Base-by-base conservation (phyloP, 2,113 vertebrate genomes). In the Corythaeola cristata region DNA sequence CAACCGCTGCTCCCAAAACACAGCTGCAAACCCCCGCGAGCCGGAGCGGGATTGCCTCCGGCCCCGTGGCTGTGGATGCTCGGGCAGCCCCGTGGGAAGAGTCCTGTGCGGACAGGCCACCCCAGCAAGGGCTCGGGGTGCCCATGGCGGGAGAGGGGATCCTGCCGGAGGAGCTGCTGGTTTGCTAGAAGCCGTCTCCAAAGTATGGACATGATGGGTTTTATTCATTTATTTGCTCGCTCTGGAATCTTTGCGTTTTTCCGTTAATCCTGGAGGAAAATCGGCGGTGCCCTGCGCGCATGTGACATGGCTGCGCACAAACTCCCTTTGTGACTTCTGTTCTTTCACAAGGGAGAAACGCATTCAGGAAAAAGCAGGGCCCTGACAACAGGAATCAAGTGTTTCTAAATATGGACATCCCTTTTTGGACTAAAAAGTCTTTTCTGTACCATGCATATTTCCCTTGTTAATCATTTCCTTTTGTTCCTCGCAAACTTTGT, bases 391-490 rank as follows among this genome's bases (percentile, higher is more conserved):
- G 90, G 89, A 89, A 96, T 88, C 73, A 91, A 97, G 95, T 94
- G 97, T 96, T 96, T 96, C 96, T 97, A 96, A 96, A 97, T 96
- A 96, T 94, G 89, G 95, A 96, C 92, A 96, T 95, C 94, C 93
- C 94, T 96, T 92, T 97, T 95, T 92, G 94, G 91, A 91, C 83
- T 96, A 97, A 96, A 97, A 97, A 87, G 90, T 95, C 94, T 79
- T 97, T 94, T 96, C 86, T 95, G 94, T 90, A 84, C 85, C 76
- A 90, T 88, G 91, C 95, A 94, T 93, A 91, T 95, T 97, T 97
- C 96, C 95, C 91, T 85, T 96, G 92, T 97, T 97, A 97, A 98
- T 97, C 95, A 97, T 94, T 97, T 96, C 96, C 96, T 96, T 97
- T 96, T 97, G 91, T 96, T 97, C 89, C 86, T 91, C 1, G 4